Evolutionary conservation across 2,888 invertebrate species (phyloP).

Genomic region (Synanthedon andrenaeformis): DNA sequence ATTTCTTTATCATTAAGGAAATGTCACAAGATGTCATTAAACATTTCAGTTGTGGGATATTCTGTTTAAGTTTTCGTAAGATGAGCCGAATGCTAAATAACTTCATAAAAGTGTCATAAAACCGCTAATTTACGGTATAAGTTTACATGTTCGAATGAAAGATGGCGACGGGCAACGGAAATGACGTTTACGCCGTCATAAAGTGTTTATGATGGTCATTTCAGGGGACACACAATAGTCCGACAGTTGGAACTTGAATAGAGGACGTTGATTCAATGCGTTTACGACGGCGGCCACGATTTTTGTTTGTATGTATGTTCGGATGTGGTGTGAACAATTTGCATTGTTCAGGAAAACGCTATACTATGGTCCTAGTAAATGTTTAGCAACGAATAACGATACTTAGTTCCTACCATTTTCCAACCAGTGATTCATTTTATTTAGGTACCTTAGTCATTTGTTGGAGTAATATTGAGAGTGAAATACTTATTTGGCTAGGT

Average conservation of each 20-base stretch:
- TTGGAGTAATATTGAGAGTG: too few species aligned
- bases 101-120: constrained; percentile 17
- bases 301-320: neutral
- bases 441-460: too few species aligned
- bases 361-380: neutral
- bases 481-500: too few species aligned
- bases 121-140: constrained; percentile 12
- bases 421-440: too few species aligned
- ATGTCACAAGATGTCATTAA: too few species aligned
- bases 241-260: neutral
- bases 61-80: neutral
- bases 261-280: neutral
- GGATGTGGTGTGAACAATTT: neutral
- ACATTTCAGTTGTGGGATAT: too few species aligned
- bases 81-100: constrained; percentile 12
- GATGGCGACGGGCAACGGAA: constrained; percentile 5
- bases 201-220: constrained; percentile 10
- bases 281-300: neutral
- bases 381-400: too few species aligned
- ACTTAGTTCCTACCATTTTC: too few species aligned
- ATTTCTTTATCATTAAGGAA: too few species aligned
- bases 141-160: constrained; percentile 11
- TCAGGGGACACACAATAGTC: neutral
- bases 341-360: neutral
- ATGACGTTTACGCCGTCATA: constrained; percentile 13